Evolutionary conservation across 2,113 vertebrate genomes (phyloP), one percentile per base, ranked within the genome.

Genomic region (Addax nasomaculatus): DNA sequence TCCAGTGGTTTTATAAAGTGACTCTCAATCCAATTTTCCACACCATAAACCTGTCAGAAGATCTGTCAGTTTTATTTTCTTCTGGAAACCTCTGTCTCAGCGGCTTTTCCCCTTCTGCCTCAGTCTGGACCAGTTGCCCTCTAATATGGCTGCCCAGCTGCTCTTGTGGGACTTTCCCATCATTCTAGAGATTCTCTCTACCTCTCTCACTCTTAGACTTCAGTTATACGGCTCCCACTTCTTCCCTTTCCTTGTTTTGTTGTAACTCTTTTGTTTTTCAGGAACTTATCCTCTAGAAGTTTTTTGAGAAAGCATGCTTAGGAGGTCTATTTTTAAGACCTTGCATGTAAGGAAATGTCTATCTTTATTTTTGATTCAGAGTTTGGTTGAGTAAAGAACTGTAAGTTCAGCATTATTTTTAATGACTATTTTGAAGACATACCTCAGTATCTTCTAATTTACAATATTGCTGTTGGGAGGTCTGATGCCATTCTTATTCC

Each of bases 21-120:
- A 49, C 43, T 76, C 55, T 60, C n/a, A 89, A 62, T 73, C 62
- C 85, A 97, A 2, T 96, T 84, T 92, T 87, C 36, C 33, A 49
- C 12, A 55, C 81, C 80, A 57, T 43, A 85, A 96, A 81, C 45
- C 49, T 93, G 89, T 79, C 80, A 94, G 55, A 87, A 85, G 62
- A 87, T 87, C 62, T 49, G 89, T 78, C 76, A 73, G 15, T 97
- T 97, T 90, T 80, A 62, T 93, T 94, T 92, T 86, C 17, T 84
- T 79, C 29, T 57, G 29, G 79, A 90, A 95, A 30, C 19, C 21
- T 93, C 55, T 64, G 6, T 94, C 55, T 55, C 39, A 92, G 45
- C 15, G 33, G 16, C 51, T 84, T 96, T 94, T n/a, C 19, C 16
- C 29, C 33, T 70, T 92, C 51, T 90, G 16, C 49, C 92, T 95